These are phyloP conservation scores for Troides aeacus DNA, from an alignment of 2,888 invertebrate species.

Conservation along the genomic window DNA sequence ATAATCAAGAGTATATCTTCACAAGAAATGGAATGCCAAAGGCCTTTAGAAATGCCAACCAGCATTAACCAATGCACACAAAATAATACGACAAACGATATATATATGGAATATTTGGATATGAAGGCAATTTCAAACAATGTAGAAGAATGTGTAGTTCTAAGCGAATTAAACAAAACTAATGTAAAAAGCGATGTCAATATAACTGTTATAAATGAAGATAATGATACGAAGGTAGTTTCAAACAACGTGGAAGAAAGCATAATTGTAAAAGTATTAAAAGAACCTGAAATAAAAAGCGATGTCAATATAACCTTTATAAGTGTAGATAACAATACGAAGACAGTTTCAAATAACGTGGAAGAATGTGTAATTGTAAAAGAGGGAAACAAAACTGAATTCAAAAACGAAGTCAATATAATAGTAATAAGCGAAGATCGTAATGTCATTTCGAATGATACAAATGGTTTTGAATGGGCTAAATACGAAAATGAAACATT, in stretches of 20 bases:
- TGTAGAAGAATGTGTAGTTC: background rate
- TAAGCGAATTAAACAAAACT: background rate
- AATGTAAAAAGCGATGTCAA: background rate
- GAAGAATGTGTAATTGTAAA: background rate
- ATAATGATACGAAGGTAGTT: background rate
- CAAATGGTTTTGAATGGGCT: background rate
- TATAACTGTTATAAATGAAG: background rate
- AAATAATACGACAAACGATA: slow-evolving; percentile 1
- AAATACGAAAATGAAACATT: background rate
- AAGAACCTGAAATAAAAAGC: background rate
- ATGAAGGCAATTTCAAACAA: background rate
- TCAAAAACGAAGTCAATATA: background rate
- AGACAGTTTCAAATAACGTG: background rate
- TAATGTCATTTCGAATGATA: background rate
- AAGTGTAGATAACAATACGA: background rate
- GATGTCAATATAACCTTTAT: background rate
- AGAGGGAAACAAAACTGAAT: background rate
- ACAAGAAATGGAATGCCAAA: background rate
- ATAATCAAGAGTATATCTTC: background rate
- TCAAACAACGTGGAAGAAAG: background rate
- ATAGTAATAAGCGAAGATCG: background rate
- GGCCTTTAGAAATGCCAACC: background rate
- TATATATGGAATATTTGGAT: background rate
- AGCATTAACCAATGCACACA: background rate
- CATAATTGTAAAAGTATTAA: background rate